Evolutionary conservation across 2,113 vertebrate species (phyloP).

Genomic region (Daubentonia madagascariensis): DNA sequence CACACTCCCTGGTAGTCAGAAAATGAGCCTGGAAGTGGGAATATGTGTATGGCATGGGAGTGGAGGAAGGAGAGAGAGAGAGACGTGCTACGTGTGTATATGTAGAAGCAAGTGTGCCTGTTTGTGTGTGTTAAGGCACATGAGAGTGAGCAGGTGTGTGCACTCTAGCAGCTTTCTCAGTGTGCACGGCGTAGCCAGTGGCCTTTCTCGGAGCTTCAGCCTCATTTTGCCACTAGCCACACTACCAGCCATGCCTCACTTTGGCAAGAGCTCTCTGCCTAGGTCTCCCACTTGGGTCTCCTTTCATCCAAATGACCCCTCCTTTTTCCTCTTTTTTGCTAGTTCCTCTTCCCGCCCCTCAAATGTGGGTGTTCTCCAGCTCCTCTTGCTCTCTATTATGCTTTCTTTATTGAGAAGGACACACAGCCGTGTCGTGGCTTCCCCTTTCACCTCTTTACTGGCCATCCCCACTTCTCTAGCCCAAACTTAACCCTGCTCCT

Average conservation of each 20-base stretch:
- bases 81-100: background rate
- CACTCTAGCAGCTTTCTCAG: background rate
- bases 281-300: background rate
- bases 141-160: background rate
- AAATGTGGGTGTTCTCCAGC: background rate
- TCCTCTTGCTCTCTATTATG: background rate
- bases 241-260: background rate
- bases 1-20: background rate
- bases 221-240: constrained; percentile 10
- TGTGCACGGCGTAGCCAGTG: background rate
- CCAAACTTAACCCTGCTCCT: background rate
- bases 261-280: background rate
- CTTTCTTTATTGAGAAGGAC: background rate
- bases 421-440: background rate
- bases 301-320: background rate
- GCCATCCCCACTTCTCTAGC: background rate
- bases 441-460: background rate
- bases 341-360: background rate
- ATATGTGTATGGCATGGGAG: background rate
- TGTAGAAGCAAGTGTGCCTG: background rate
- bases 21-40: constrained; percentile 12
- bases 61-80: background rate
- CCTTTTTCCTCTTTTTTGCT: background rate
- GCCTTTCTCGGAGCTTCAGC: background rate
- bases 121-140: background rate